phyloP scores from a whole-genome alignment of 2,113 vertebrate genomes.

The Myocastor coypus region DNA sequence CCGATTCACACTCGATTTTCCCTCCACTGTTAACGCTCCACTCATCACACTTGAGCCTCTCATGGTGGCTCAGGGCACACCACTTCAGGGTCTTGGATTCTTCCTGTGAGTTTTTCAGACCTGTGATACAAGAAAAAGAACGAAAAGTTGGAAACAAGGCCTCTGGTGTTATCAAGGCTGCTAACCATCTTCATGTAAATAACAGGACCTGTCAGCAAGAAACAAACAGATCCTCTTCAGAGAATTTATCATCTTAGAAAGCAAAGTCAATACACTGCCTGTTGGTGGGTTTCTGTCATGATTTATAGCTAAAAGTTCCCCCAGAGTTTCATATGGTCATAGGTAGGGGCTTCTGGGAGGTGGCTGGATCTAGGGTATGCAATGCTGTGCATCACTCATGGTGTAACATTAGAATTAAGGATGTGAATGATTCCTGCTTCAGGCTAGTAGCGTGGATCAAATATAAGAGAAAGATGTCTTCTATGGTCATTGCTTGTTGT shows the following conservation, averaged over 20 bases:
- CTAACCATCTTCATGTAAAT: neutral
- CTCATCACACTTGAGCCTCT: conserved; percentile 91
- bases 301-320: neutral
- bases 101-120: neutral
- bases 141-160: neutral
- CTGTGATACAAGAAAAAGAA: conserved; percentile 47
- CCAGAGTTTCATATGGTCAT: neutral
- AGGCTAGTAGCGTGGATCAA: neutral
- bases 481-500: neutral
- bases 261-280: neutral
- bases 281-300: neutral
- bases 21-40: conserved; percentile 87
- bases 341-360: neutral
- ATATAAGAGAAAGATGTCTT: neutral
- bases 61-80: conserved; percentile 90
- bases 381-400: neutral
- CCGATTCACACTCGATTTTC: conserved; percentile 87
- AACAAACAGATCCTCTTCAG: neutral
- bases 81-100: conserved; percentile 85
- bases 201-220: neutral
- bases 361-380: neutral
- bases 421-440: neutral
- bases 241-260: neutral
- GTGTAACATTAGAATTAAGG: neutral
- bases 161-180: neutral